A percentile compares a stretch with the other conserved stretches of the same genome.
These are phyloP conservation scores for Eptatretus burgeri DNA, from an alignment of 2,113 vertebrate species.

Conservation along the genomic window DNA sequence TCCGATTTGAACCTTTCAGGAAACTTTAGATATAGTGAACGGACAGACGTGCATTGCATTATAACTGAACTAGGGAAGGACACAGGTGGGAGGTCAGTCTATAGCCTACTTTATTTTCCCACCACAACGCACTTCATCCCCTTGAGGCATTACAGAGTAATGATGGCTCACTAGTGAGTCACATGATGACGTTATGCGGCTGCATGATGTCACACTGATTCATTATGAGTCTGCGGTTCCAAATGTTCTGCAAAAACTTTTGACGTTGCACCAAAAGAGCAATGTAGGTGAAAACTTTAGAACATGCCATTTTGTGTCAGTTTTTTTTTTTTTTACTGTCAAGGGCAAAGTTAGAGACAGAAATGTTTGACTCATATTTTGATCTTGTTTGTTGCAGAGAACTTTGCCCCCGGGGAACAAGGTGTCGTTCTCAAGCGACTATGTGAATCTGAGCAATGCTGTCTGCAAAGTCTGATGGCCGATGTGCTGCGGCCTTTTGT, in stretches of 20 bases:
- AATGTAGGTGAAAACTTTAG: neutral
- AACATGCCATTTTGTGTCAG: neutral
- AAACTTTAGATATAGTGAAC: too few relatives aligned
- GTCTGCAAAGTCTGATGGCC: conserved; percentile 24
- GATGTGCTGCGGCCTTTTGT: conserved; percentile 26
- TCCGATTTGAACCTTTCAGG: too few relatives aligned
- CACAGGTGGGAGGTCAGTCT: too few relatives aligned
- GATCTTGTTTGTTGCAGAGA: conserved; percentile 15
- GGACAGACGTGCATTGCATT: too few relatives aligned
- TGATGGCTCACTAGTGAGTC: too few relatives aligned
- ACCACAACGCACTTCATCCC: too few relatives aligned
- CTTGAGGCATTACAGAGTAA: too few relatives aligned
- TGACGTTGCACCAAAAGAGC: neutral
- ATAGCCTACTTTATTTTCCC: too few relatives aligned
- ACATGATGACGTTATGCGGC: too few relatives aligned
- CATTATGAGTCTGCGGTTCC: neutral
- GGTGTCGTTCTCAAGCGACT: conserved; percentile 33
- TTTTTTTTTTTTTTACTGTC: neutral
- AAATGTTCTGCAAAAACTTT: neutral
- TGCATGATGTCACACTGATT: too few relatives aligned
- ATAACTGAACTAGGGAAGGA: too few relatives aligned
- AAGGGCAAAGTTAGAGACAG: neutral
- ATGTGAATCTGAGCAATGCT: conserved; percentile 22
- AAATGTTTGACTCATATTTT: neutral
- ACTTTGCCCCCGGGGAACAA: conserved; percentile 24